Evolutionary conservation across 1,140 invertebrate genomes (phyloP), one percentile per base, ranked within the genome.

Genomic region (Papilio machaon): DNA sequence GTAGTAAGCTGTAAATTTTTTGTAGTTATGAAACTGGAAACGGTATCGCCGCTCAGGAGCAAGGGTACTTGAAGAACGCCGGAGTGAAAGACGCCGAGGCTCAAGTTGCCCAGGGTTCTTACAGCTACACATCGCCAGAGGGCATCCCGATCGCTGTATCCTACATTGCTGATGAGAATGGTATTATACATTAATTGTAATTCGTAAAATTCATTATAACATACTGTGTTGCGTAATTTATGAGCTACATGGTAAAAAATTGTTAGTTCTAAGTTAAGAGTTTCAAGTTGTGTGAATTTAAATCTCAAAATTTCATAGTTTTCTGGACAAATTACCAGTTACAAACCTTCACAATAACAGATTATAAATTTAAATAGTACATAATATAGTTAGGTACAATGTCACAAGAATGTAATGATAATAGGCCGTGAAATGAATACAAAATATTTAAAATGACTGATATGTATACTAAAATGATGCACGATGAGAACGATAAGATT

Each of bases 21-120:
- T n/a, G 60, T 87, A 96, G 96, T 84, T 96, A 96, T 85, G 96
- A 96, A 90, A 96, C 96, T 78, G 96, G 95, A 23, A 97, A 97
- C 87, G 97, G 97, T 35, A 97, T 97, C 84, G 89, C 93, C 8
- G 96, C 95, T 0, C 95, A 96, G 86, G 97, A 97, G 89, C 92
- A 95, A 81, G 97, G 97, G 13, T 96, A 95, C 85, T 91, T 97
- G 83, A 97, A 97, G 90, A 97, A 97, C 87, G 93, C 96, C 64
- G 96, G 96, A 52, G 91, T 92, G 8, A 95, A 95, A 47, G 96
- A 97, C 82, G 94, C 95, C n/a, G 96, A 96, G 83, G 95, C 95
- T 15, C 89, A 95, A 82, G 95, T 95, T 17, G 95, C 95, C 10
- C 95, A 96, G 83, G 96, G 96, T 1, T 95, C 95, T 7, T 96